Evolutionary conservation across 1,140 invertebrate genomes (phyloP).

Genomic region (Drosophila arizonae): DNA sequence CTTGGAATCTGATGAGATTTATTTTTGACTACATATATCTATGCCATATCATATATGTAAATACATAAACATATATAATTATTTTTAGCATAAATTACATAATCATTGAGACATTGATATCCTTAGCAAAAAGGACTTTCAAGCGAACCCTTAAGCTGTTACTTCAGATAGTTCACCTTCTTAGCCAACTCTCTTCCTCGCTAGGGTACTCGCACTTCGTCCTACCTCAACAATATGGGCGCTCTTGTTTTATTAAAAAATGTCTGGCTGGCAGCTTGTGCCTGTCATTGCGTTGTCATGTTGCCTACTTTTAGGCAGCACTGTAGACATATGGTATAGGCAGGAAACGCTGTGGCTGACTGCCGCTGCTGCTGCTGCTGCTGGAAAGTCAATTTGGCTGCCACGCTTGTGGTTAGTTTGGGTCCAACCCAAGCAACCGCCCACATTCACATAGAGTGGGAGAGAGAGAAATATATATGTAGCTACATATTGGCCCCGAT

Average conservation of each 20-base stretch:
- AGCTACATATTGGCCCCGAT: constrained; percentile 30
- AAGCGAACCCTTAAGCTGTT: too few relatives aligned
- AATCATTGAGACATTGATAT: too few relatives aligned
- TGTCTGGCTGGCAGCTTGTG: constrained; percentile 68
- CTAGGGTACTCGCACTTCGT: constrained; percentile 14
- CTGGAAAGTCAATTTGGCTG: constrained; percentile 49
- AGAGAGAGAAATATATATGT: neutral
- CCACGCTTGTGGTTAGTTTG: constrained; percentile 51
- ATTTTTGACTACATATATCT: too few relatives aligned
- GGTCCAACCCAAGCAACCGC: neutral
- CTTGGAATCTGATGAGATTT: too few relatives aligned
- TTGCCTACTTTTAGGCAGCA: constrained; percentile 64
- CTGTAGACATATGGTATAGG: constrained; percentile 45
- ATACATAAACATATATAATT: too few relatives aligned
- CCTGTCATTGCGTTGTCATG: constrained; percentile 66
- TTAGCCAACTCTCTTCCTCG: too few relatives aligned
- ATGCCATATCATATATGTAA: too few relatives aligned
- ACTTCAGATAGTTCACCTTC: too few relatives aligned
- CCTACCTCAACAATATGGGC: constrained; percentile 1
- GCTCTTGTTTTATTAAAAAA: constrained; percentile 70
- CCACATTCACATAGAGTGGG: neutral
- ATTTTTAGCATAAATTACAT: too few relatives aligned
- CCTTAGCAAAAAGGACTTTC: too few relatives aligned
- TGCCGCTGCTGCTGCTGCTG: neutral
- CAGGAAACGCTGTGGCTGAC: constrained; percentile 13